A percentile compares a stretch with the other conserved stretches of the same genome.
Conservation (phyloP, 2,888 invertebrate genomes). For the Chymomyza amoena region DNA sequence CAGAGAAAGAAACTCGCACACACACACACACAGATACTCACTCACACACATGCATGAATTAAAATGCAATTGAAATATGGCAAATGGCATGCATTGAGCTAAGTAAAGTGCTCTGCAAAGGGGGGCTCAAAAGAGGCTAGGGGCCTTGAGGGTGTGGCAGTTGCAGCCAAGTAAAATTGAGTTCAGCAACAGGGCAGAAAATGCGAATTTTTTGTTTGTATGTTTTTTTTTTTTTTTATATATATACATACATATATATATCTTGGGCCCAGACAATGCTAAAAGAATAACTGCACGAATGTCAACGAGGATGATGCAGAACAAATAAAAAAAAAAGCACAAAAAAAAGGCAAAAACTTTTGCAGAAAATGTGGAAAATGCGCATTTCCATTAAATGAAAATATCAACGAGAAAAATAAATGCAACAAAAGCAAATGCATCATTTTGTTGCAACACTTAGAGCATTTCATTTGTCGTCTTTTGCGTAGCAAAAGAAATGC, state of each 20-base stretch:
- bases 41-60: slow-evolving; percentile 47
- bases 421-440: background rate
- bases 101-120: background rate
- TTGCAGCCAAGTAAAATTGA: background rate
- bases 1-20: slow-evolving; percentile 21
- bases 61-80: slow-evolving; percentile 63
- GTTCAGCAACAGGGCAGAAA: too few species aligned
- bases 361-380: slow-evolving; percentile 18
- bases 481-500: background rate
- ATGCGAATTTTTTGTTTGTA: background rate
- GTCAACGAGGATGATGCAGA: background rate
- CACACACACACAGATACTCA: slow-evolving; percentile 10
- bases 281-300: background rate
- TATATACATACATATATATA: background rate
- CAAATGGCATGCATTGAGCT: slow-evolving; percentile 51
- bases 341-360: slow-evolving; percentile 9
- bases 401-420: slow-evolving; percentile 12
- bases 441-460: slow-evolving; percentile 2
- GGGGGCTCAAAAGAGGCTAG: background rate
- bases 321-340: background rate
- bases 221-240: background rate
- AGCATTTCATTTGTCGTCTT: slow-evolving; percentile 15
- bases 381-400: slow-evolving; percentile 24
- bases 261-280: background rate
- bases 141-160: background rate